Conservation (phyloP, 2,113 vertebrate genomes). For the Melanotaenia duboulayi region DNA sequence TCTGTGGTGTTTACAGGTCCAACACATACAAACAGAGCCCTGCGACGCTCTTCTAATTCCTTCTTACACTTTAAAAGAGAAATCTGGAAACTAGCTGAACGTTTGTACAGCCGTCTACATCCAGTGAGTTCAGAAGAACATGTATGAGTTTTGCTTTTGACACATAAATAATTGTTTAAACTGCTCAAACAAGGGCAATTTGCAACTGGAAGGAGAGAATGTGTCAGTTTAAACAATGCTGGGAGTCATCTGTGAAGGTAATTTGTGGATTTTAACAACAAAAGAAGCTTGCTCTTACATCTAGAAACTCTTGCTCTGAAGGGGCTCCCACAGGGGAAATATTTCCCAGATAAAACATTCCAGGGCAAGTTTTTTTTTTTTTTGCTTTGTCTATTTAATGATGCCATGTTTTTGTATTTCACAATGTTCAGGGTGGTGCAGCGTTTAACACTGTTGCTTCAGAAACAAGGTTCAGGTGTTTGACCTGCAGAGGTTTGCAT, state of each 20-base stretch:
- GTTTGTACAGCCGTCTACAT: not conserved
- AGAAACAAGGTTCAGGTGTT: too few relatives aligned
- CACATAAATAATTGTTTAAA: not conserved
- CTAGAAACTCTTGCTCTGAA: too few relatives aligned
- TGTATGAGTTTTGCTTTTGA: not conserved
- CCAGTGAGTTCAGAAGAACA: not conserved
- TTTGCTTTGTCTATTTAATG: not conserved
- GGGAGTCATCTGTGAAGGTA: not conserved
- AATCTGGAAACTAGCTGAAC: constrained; percentile 18
- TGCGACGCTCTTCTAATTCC: constrained; percentile 9
- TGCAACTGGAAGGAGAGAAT: too few relatives aligned
- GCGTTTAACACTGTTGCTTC: too few relatives aligned
- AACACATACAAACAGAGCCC: constrained; percentile 27
- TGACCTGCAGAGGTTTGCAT: too few relatives aligned
- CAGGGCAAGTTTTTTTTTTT: not conserved
- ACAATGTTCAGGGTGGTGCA: not conserved
- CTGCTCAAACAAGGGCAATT: not conserved
- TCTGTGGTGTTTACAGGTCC: constrained; percentile 44
- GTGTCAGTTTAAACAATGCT: too few relatives aligned
- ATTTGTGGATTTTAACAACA: not conserved
- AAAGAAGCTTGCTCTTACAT: not conserved
- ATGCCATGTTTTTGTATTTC: not conserved
- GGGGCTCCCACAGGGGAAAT: too few relatives aligned
- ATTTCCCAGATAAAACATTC: not conserved
- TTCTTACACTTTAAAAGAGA: constrained; percentile 23